Base-by-base conservation (phyloP, 1,140 invertebrate genomes). In the Drosophila ficusphila region DNA sequence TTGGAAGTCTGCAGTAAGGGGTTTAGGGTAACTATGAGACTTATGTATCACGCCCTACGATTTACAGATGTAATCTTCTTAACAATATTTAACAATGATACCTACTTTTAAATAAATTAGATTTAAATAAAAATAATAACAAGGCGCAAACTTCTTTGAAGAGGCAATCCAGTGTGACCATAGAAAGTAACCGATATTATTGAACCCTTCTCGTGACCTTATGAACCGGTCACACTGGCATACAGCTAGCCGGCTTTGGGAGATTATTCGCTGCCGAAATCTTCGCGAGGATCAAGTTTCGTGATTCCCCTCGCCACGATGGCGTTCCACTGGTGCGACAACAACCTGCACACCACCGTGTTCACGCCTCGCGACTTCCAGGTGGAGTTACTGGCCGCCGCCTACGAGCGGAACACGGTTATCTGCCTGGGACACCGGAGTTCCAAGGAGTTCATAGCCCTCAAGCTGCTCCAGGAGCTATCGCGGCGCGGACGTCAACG, bases 391-490 rank as follows among this genome's bases (percentile, higher is more conserved):
- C 92, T 98, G 57, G 95, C 97, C 85, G 93, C 94, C 23, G 96
- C 96, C 0, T 94, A 94, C 76, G 93, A 95, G 65, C 93, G 93
- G 51, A 97, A 99, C 91, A 96, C 96, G 11, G 97, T 99, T 68
- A 94, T 97, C 46, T 97, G 96, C 90, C 93, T 98, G 36, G 95
- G 95, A 39, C 96, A 96, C 70, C 94, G 94, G 44, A 93, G 94
- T 12, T 97, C 97, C 36, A 98, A 98, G 92, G 95, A 96, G 25
- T 99, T 98, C 91, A 95, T 99, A 73, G 95, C 96, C 5, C 94
- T 97, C 6, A 96, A 98, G 94, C 92, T 99, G 11, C 95, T 98
- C 38, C 96, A 97, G 92, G 95, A 96, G 89, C 90, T 94, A 52
- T 93, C 94, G 1, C 92, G 92, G 92, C 94, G 76, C 79, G 94